Percentiles rank a stretch among this genome's conserved stretches.
Evolutionary conservation across 2,888 invertebrate species (phyloP).

Genomic region (Andrena minutula): DNA sequence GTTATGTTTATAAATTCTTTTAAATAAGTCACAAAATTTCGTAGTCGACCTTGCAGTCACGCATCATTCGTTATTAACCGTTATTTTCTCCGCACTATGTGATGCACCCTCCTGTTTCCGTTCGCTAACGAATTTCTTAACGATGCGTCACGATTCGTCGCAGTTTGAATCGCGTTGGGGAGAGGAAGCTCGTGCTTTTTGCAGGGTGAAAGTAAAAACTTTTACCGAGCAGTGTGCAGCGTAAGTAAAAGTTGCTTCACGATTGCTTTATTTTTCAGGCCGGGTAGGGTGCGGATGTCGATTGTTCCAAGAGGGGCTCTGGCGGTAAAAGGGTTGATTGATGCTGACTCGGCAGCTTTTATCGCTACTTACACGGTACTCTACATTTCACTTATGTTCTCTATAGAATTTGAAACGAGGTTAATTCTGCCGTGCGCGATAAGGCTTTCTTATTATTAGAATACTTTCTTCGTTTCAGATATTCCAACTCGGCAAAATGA

Average conservation of each 20-base stretch:
- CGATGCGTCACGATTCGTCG: neutral
- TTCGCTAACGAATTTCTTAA: neutral
- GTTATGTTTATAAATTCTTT: too few species aligned
- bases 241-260: conserved; percentile 17
- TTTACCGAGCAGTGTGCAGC: neutral
- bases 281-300: conserved; percentile 37
- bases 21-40: too few species aligned
- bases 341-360: conserved; percentile 49
- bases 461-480: conserved; percentile 28
- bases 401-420: conserved; percentile 8
- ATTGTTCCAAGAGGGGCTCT: conserved; percentile 17
- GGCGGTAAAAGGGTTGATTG: conserved; percentile 56
- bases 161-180: neutral
- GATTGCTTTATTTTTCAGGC: conserved; percentile 40
- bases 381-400: conserved; percentile 38
- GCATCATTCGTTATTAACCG: too few species aligned
- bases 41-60: too few species aligned
- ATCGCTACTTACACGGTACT: conserved; percentile 52
- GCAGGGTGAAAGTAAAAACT: conserved; percentile 1
- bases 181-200: neutral
- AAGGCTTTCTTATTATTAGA: neutral
- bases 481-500: neutral
- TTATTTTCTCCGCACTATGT: too few species aligned
- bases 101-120: neutral
- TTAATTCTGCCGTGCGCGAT: conserved; percentile 3